Conservation (phyloP, 92 coral and sea anemone species). For the Muricea muricata region DNA sequence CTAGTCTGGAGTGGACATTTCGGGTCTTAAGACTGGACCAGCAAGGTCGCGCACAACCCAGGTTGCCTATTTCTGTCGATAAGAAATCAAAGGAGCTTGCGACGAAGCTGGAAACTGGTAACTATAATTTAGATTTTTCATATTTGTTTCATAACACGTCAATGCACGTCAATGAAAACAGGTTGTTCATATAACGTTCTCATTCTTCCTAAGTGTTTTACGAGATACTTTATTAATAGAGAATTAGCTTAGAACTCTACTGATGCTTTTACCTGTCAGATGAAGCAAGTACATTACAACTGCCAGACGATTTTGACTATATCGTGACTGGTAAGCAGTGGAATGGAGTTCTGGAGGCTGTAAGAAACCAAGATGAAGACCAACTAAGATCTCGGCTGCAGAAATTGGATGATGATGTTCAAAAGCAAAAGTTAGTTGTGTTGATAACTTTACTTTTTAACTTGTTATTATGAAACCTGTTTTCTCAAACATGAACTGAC, state of each 20-base stretch:
- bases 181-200: too few species aligned
- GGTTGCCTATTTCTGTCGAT: neutral
- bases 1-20: slow-evolving; percentile 12
- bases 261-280: neutral
- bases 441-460: too few species aligned
- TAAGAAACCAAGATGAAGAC: slow-evolving; percentile 9
- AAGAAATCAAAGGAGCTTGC: neutral
- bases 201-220: too few species aligned
- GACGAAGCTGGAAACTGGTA: neutral
- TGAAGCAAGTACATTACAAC: neutral
- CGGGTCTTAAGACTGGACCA: neutral
- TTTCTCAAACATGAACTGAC: too few species aligned
- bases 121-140: too few species aligned
- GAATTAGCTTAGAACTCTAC: too few species aligned
- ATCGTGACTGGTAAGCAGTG: slow-evolving; percentile 41
- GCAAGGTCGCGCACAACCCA: slow-evolving; percentile 3
- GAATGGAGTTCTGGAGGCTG: slow-evolving; percentile 57
- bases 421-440: slow-evolving; percentile 1
- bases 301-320: slow-evolving; percentile 12
- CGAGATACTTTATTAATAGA: too few species aligned
- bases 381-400: neutral
- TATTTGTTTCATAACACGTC: too few species aligned
- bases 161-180: too few species aligned
- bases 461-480: too few species aligned
- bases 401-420: neutral